Evolutionary conservation across 1,140 invertebrate species (phyloP).

Genomic region (Asobara japonica): DNA sequence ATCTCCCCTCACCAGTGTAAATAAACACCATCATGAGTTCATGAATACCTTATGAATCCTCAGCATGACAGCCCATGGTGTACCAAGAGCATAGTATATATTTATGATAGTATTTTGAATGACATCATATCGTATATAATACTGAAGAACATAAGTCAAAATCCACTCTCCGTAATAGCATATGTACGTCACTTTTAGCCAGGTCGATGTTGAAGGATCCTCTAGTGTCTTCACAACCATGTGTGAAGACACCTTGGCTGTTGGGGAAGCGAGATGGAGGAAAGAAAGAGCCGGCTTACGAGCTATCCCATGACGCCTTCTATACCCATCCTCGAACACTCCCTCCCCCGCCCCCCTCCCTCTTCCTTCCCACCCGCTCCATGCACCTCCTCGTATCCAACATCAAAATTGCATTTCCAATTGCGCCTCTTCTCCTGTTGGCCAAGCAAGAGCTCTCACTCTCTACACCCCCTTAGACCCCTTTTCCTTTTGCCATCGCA

Average conservation of each 20-base stretch:
- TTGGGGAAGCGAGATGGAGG: conserved; percentile 33
- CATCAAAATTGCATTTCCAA: conserved; percentile 56
- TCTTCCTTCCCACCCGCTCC: not conserved
- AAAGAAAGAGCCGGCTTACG: conserved; percentile 8
- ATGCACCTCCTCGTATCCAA: conserved; percentile 36
- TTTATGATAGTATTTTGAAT: not conserved
- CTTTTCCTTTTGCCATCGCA: conserved; percentile 2
- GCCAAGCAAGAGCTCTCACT: conserved; percentile 19
- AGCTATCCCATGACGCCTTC: not conserved
- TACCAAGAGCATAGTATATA: not conserved
- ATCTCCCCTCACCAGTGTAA: not conserved
- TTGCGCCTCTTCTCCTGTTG: conserved; percentile 40
- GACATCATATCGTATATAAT: not conserved
- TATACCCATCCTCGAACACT: not conserved
- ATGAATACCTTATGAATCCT: not conserved
- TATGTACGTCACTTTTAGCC: conserved; percentile 38
- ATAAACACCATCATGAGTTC: not conserved
- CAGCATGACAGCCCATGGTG: not conserved
- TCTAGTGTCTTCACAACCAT: conserved; percentile 24
- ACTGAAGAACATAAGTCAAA: conserved; percentile 59
- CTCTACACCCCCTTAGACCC: not conserved
- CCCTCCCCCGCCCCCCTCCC: not conserved
- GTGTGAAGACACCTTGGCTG: conserved; percentile 19
- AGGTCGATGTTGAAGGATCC: conserved; percentile 27
- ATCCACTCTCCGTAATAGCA: conserved; percentile 61